These are phyloP conservation scores for Sebastes steindachneri DNA, from an alignment of 2,797 vertebrate species.

Conservation along the genomic window DNA sequence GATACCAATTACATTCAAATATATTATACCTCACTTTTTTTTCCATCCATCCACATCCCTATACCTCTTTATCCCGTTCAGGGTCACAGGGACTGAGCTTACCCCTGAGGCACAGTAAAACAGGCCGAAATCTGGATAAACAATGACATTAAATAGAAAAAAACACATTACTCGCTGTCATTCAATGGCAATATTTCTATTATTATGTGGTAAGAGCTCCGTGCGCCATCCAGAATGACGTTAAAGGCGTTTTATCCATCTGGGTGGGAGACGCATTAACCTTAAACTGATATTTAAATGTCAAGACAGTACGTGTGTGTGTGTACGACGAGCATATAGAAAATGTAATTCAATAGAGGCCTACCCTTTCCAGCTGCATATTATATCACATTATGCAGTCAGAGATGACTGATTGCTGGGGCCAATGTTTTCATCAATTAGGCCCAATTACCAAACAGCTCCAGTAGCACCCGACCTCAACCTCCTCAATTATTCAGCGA, in stretches of 20 bases:
- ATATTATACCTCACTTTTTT: not conserved
- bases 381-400: constrained; percentile 70
- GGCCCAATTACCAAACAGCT: constrained; percentile 70
- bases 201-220: constrained; percentile 41
- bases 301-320: constrained; percentile 53
- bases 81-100: not conserved
- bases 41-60: not conserved
- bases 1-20: not conserved
- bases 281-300: constrained; percentile 85
- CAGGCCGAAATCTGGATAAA: not conserved
- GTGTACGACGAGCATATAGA: constrained; percentile 50
- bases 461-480: constrained; percentile 25
- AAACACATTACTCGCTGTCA: not conserved
- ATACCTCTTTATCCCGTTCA: not conserved
- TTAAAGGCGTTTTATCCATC: constrained; percentile 66
- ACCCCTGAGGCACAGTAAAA: not conserved
- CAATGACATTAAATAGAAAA: not conserved
- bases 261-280: constrained; percentile 73
- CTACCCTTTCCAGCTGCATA: constrained; percentile 72
- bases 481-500: constrained; percentile 43
- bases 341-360: constrained; percentile 69
- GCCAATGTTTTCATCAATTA: constrained; percentile 75
- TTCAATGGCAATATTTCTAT: constrained; percentile 8
- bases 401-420: constrained; percentile 68
- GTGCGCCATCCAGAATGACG: constrained; percentile 20